phyloP scores from a whole-genome alignment of 2,888 invertebrate genomes.

The Anthophora plumipes region DNA sequence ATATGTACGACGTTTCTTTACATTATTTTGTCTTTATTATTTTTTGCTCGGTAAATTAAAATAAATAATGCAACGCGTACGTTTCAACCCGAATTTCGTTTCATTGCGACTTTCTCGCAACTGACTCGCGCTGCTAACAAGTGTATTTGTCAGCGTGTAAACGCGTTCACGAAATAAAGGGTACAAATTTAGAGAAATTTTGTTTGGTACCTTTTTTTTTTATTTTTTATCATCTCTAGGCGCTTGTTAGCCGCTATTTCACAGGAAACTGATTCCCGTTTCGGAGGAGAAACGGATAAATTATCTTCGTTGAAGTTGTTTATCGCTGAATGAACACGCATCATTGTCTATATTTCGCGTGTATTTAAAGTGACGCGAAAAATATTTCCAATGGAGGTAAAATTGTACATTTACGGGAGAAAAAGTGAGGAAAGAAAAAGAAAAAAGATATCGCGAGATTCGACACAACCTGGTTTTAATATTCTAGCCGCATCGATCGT shows the following conservation, averaged over 20 bases:
- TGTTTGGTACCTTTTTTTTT: neutral
- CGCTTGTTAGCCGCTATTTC: slow-evolving; percentile 4
- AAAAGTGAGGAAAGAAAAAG: too few species aligned
- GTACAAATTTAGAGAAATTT: neutral
- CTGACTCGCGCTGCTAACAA: neutral
- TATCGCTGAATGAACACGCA: neutral
- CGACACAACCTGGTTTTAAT: too few species aligned
- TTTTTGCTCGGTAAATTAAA: neutral
- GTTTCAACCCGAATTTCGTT: neutral
- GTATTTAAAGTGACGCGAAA: neutral
- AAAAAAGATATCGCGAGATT: too few species aligned
- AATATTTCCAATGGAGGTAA: neutral
- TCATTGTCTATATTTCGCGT: slow-evolving; percentile 11
- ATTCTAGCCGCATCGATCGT: too few species aligned
- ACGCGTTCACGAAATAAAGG: neutral
- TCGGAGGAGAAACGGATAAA: neutral
- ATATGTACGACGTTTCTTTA: neutral
- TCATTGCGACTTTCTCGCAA: neutral
- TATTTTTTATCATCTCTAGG: too few species aligned
- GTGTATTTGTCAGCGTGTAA: neutral
- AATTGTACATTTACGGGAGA: too few species aligned
- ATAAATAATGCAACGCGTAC: neutral
- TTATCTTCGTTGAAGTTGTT: slow-evolving; percentile 12
- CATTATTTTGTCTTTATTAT: too few species aligned
- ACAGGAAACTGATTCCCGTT: neutral